Evolutionary conservation across 2,797 vertebrate species (phyloP), one percentile per base, ranked within the genome.

Genomic region (Microhierax caerulescens): DNA sequence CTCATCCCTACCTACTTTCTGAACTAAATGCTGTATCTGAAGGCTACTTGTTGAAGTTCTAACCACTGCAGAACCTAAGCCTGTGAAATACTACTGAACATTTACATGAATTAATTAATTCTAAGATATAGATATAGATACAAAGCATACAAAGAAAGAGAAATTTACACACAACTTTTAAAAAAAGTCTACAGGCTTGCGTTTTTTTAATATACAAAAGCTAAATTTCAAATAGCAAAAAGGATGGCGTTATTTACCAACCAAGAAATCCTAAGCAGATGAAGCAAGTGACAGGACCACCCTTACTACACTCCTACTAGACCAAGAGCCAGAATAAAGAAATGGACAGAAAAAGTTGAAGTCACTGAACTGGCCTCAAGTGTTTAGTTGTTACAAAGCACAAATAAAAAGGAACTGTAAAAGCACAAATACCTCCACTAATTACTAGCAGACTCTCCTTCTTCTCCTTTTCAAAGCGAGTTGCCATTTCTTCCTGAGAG

Each of bases 401-500:
- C n/a, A 79, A 54, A 50, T 4, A 78, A 54, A 92, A 88, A 1
- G 5, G 41, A 86, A 82, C 28, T 77, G 64, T 67, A 74, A 92
- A 92, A 95, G 89, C 68, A 91, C 60, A 94, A 95, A 93, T 98
- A 97, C 98, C 98, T 98, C 98, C 98, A 89, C 98, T 98, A 74
- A 98, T 97, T 77, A 99, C 98, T 43, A 98, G 97, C 60, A 98
- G 98, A 95, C 98, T 98, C 97, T 98, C 98, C 64, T 98, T 98
- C 94, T 98, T 98, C 85, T 99, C 98, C 72, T 98, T 98, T 90
- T 99, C 98, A 95, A 98, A 98, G 85, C 98, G 98, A 74, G 98
- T 98, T 93, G 98, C 98, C 98, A 98, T 98, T 96, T 99, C 98
- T 95, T 98, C 98, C 90, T 98, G 98, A 74, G 98, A 98, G 11